Percentiles rank a stretch among this genome's conserved stretches.
Conservation (phyloP, 2,797 vertebrate species). For the Phyllotis vaccarum region DNA sequence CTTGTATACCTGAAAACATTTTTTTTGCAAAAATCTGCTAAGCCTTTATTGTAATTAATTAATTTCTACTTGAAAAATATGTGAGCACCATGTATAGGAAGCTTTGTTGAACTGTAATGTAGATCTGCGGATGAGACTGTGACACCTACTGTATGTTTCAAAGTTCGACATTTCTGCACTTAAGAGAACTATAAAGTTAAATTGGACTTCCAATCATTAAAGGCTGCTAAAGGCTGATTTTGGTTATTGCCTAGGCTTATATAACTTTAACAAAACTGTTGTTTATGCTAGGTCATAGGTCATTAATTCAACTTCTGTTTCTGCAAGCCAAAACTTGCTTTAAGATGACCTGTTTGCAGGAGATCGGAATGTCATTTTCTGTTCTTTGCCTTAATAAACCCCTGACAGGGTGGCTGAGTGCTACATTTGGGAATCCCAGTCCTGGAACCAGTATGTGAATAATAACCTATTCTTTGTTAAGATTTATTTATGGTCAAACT, state of each 20-base stretch:
- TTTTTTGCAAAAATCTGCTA: neutral
- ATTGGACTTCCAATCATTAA: neutral
- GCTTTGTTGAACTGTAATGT: neutral
- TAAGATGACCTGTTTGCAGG: neutral
- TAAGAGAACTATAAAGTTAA: neutral
- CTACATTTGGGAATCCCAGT: neutral
- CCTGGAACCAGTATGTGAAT: neutral
- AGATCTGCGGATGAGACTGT: neutral
- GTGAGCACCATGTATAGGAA: neutral
- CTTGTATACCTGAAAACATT: neutral
- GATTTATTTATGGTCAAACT: neutral
- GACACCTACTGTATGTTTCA: neutral
- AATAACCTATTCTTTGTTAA: neutral
- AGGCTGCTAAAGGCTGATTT: neutral
- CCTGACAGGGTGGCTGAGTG: neutral
- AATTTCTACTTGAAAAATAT: slow-evolving; percentile 33
- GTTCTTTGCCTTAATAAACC: neutral
- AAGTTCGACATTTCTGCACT: neutral
- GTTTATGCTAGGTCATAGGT: neutral
- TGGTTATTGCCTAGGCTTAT: neutral
- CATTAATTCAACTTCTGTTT: neutral
- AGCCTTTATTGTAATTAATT: neutral
- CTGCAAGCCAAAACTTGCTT: neutral
- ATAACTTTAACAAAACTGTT: neutral
- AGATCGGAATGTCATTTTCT: neutral